Evolutionary conservation across 1,140 invertebrate genomes (phyloP).

Genomic region (Cherax quadricarinatus): DNA sequence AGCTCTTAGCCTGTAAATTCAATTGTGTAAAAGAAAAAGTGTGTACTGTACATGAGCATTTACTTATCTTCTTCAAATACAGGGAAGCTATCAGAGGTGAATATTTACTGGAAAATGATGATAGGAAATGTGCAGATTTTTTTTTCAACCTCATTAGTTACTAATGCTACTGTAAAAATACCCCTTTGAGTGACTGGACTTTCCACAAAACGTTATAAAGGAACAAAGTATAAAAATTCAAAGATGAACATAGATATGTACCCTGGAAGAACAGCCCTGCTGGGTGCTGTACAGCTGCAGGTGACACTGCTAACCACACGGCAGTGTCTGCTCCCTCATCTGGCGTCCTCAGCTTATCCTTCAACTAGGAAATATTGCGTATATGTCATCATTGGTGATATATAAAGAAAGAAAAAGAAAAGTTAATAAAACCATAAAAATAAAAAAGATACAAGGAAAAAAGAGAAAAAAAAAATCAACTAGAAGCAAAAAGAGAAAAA

Average conservation of each 20-base stretch:
- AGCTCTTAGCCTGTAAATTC: too few relatives aligned
- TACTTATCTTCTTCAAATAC: too few relatives aligned
- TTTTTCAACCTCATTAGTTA: too few relatives aligned
- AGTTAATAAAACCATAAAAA: conserved; percentile 74
- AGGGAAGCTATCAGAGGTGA: too few relatives aligned
- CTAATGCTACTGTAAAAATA: too few relatives aligned
- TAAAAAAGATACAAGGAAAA: conserved; percentile 78
- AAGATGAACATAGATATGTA: conserved; percentile 23
- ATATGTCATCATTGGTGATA: conserved; percentile 78
- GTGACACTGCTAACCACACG: conserved; percentile 78
- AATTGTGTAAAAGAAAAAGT: too few relatives aligned
- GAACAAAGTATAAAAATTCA: too few relatives aligned
- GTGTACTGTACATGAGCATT: too few relatives aligned
- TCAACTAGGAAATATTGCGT: conserved; percentile 75
- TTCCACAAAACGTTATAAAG: too few relatives aligned
- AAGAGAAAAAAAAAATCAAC: conserved; percentile 77
- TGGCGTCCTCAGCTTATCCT: conserved; percentile 77
- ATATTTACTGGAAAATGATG: too few relatives aligned
- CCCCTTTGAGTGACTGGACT: too few relatives aligned
- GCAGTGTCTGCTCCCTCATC: conserved; percentile 79
- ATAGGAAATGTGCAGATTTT: too few relatives aligned
- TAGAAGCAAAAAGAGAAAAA: conserved; percentile 74
- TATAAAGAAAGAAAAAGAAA: conserved; percentile 77
- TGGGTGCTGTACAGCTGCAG: conserved; percentile 75
- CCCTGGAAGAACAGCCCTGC: conserved; percentile 79